Evolutionary conservation across 2,888 invertebrate species (phyloP), one percentile per base, ranked within the genome.

Genomic region (Cephus sareptanus): DNA sequence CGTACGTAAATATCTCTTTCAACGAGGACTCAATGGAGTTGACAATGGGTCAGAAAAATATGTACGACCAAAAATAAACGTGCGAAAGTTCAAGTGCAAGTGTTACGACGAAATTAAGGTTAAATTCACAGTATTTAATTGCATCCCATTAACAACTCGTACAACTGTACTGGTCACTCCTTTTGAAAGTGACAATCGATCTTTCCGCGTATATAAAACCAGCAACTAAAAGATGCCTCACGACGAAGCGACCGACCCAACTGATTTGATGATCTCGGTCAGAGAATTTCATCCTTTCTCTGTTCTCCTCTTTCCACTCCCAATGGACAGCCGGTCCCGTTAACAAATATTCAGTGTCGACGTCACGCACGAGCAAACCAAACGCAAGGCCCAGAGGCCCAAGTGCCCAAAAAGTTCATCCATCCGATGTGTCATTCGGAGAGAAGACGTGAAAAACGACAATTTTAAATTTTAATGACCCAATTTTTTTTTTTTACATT

Each of bases 261-360:
- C 56, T 56, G 81, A 77, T 79, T 79, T 79, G 79, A 81, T 78
- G 82, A 78, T 79, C 81, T 80, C 82, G 79, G 78, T 73, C 76
- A 80, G 78, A 80, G 80, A 83, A 82, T 81, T 83, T 83, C 81
- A 77, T 81, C 75, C 79, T 75, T 81, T 76, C 77, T 80, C 76
- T 81, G 78, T 79, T 77, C 78, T 75, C 75, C 75, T 81, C 77
- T 56, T 56, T 56, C 56, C 71, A 78, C 78, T 74, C 75, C 78
- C 78, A 77, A 40, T 40, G 76, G 75, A 76, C 71, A 76, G 75
- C 75, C 77, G 75, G 82, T 84, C 79, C 86, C 85, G 86, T 85
- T 85, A 85, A 82, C 83, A 81, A 82, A 84, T 83, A 81, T 83
- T 77, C 56, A 56, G 56, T 56, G 23, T 56, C 56, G 23, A 56